Conservation (phyloP, 2,797 vertebrate genomes). For the Eulemur rubriventer region DNA sequence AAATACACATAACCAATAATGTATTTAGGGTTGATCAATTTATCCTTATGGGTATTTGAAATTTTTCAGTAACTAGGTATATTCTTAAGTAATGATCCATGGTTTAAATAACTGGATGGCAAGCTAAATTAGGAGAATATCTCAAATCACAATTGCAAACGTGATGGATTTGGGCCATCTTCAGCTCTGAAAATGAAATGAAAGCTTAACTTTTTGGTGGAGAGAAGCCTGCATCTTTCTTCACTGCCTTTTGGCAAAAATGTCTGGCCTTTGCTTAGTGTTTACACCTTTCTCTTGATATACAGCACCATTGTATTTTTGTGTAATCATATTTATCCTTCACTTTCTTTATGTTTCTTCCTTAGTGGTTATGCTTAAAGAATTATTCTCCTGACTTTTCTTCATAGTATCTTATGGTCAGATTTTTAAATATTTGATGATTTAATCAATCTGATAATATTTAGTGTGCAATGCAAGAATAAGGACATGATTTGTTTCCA, state of each 20-base stretch:
- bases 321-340: neutral
- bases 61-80: neutral
- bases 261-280: neutral
- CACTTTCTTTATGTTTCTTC: neutral
- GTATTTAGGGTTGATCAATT: neutral
- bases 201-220: neutral
- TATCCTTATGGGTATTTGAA: neutral
- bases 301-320: neutral
- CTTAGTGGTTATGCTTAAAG: neutral
- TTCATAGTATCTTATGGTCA: neutral
- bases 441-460: neutral
- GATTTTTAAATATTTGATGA: neutral
- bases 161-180: neutral
- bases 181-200: neutral
- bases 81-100: neutral
- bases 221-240: neutral
- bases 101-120: neutral
- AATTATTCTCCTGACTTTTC: neutral
- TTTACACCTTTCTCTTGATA: neutral
- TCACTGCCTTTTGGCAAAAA: neutral
- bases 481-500: neutral
- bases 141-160: neutral
- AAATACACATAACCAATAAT: neutral
- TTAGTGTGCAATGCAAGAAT: neutral
- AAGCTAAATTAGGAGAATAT: neutral